Percentiles rank a stretch among this genome's conserved stretches.
Evolutionary conservation across 2,797 vertebrate genomes (phyloP).

Genomic region (Thalassophryne amazonica): DNA sequence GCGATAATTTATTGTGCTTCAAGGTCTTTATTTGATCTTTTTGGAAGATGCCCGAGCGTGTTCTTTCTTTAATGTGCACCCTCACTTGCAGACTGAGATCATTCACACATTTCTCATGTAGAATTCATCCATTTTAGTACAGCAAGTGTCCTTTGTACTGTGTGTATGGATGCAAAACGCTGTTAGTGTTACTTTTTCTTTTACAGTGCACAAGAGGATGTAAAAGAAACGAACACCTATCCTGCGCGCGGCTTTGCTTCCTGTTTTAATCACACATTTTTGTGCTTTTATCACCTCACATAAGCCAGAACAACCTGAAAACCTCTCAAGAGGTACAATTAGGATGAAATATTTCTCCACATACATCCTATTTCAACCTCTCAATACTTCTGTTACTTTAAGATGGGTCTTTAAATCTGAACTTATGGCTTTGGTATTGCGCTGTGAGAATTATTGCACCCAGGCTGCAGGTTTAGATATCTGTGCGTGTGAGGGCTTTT

Average conservation of each 20-base stretch:
- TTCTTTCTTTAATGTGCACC: conserved; percentile 20
- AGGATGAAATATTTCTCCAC: conserved; percentile 10
- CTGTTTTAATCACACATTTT: conserved; percentile 14
- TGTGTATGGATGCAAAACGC: too few species aligned
- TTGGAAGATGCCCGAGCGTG: conserved; percentile 37
- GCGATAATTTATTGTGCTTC: conserved; percentile 40
- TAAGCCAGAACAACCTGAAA: background rate
- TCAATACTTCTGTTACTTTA: conserved; percentile 31
- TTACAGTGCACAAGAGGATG: conserved; percentile 43
- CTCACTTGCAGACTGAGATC: conserved; percentile 36
- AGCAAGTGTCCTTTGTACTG: too few species aligned
- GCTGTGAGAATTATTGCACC: conserved; percentile 40
- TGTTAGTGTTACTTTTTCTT: conserved; percentile 7
- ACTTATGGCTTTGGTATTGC: too few species aligned
- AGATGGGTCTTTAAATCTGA: conserved; percentile 33
- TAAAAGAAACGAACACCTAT: conserved; percentile 59
- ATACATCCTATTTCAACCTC: conserved; percentile 1
- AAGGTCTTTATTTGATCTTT: conserved; percentile 52
- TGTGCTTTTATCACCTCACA: background rate
- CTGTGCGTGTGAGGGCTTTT: conserved; percentile 38
- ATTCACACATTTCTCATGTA: background rate
- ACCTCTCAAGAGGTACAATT: conserved; percentile 11
- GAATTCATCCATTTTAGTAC: background rate
- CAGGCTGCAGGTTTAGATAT: conserved; percentile 25
- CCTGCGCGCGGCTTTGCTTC: conserved; percentile 48